These are phyloP conservation scores for Phaetusa simplex DNA, from an alignment of 2,113 vertebrate species.

Conservation along the genomic window DNA sequence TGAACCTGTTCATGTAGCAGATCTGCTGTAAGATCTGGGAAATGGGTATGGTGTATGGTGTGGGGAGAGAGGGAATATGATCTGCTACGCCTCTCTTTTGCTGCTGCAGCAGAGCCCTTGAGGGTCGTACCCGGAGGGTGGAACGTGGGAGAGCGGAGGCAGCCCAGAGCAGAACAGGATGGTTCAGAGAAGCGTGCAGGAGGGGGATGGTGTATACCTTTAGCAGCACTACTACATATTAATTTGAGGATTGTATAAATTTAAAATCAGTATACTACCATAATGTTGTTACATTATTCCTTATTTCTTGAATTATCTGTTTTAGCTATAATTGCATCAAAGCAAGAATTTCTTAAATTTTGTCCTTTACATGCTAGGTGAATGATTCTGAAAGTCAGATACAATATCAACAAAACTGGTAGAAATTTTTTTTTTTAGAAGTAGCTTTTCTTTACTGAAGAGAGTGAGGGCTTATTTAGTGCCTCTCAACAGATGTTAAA, in stretches of 20 bases:
- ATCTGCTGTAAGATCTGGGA: background rate
- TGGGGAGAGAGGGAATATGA: accelerated
- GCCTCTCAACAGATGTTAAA: background rate
- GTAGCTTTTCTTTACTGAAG: background rate
- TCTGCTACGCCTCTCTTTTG: background rate
- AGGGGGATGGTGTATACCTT: background rate
- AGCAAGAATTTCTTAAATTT: background rate
- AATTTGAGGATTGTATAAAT: background rate
- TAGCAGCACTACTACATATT: background rate
- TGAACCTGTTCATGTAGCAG: background rate
- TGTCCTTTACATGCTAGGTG: background rate
- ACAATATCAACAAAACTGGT: background rate
- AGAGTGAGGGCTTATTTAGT: background rate
- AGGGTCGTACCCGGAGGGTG: background rate
- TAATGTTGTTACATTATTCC: background rate
- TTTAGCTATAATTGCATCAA: background rate
- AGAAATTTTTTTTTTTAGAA: background rate
- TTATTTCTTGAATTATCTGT: background rate
- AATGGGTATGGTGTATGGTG: background rate
- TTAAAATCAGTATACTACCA: background rate
- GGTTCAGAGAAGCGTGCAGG: background rate
- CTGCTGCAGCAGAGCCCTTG: background rate
- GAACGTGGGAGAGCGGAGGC: background rate
- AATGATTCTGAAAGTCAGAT: background rate
- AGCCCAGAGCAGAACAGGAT: background rate